These are phyloP conservation scores for Limnodromus scolopaceus DNA, from an alignment of 2,797 vertebrate genomes.

Conservation along the genomic window DNA sequence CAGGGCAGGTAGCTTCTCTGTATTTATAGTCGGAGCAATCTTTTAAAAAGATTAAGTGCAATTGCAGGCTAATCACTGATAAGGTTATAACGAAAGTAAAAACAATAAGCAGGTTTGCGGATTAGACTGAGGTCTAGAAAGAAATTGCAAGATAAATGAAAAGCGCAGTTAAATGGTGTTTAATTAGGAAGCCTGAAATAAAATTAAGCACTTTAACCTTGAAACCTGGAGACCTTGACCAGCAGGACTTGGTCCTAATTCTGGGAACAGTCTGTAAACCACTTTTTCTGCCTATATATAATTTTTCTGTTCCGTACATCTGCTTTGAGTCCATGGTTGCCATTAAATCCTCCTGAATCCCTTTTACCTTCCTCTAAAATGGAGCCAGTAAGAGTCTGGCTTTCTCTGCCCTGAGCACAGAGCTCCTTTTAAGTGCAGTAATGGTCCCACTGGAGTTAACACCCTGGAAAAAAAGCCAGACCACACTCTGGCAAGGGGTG, in stretches of 20 bases:
- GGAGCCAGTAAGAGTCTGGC: neutral
- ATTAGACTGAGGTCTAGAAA: constrained; percentile 7
- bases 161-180: neutral
- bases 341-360: neutral
- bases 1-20: neutral
- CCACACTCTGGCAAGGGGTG: neutral
- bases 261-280: neutral
- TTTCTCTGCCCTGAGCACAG: neutral
- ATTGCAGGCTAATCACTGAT: constrained; percentile 55
- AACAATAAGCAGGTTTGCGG: constrained; percentile 32
- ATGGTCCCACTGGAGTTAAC: neutral
- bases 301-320: neutral
- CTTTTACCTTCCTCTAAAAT: neutral
- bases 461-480: neutral
- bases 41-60: constrained; percentile 54
- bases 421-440: neutral
- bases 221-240: neutral
- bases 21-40: constrained; percentile 28
- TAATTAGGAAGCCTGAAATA: constrained; percentile 34
- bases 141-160: constrained; percentile 11
- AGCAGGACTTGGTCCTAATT: neutral
- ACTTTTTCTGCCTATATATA: neutral
- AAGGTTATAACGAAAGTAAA: constrained; percentile 46
- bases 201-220: constrained; percentile 4
- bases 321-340: neutral